These are phyloP conservation scores for Cosmia trapezina DNA, from an alignment of 2,888 invertebrate species.

Conservation along the genomic window DNA sequence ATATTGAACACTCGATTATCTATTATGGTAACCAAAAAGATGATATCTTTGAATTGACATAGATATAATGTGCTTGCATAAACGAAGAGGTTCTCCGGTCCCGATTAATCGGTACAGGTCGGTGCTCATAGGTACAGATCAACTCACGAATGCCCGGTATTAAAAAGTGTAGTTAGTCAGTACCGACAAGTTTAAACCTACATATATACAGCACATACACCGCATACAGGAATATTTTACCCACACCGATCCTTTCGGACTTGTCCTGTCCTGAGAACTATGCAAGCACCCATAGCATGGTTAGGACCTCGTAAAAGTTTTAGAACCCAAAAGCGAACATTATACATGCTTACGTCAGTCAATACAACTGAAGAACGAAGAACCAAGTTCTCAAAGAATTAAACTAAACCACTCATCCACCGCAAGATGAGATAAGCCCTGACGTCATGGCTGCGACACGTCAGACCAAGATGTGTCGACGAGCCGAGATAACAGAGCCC, in stretches of 20 bases:
- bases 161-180: too few relatives aligned
- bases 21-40: not conserved
- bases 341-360: not conserved
- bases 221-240: not conserved
- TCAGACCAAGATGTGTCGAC: conserved; percentile 10
- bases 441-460: conserved; percentile 14
- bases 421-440: conserved; percentile 22
- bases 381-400: not conserved
- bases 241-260: not conserved
- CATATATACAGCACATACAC: too few relatives aligned
- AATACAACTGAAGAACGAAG: not conserved
- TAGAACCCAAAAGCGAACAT: not conserved
- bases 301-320: not conserved
- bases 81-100: too few relatives aligned
- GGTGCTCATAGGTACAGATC: not conserved
- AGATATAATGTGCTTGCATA: too few relatives aligned
- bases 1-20: too few relatives aligned
- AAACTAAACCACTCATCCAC: not conserved
- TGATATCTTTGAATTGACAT: too few relatives aligned
- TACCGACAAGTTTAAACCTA: too few relatives aligned
- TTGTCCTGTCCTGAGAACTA: not conserved
- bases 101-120: too few relatives aligned
- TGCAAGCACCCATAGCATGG: not conserved
- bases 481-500: conserved; percentile 9
- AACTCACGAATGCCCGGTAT: not conserved